A percentile compares a stretch with the other conserved stretches of the same genome.
Conservation (phyloP, 2,113 vertebrate genomes). For the Solea solea region DNA sequence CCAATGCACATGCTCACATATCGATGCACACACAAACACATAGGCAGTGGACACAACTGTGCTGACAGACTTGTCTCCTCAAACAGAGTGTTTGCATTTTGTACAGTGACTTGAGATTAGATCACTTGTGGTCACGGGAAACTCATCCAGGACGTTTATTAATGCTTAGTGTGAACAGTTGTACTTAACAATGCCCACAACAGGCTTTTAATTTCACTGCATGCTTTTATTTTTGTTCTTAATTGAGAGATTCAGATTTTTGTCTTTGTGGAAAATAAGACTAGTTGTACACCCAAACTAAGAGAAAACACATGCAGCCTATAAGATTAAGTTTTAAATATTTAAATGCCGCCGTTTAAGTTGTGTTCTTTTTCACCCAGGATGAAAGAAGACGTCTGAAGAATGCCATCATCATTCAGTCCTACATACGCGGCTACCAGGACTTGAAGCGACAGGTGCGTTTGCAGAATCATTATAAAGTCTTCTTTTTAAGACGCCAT, state of each 20-base stretch:
- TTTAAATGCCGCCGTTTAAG: neutral
- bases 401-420: constrained; percentile 97
- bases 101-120: too few species aligned
- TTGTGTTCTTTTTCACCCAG: constrained; percentile 57
- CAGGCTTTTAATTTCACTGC: neutral
- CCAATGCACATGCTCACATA: too few species aligned
- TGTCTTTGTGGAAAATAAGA: neutral
- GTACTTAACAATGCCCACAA: too few species aligned
- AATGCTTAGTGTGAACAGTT: too few species aligned
- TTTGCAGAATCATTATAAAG: neutral
- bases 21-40: too few species aligned
- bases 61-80: too few species aligned
- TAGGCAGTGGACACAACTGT: too few species aligned
- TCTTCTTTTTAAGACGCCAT: neutral
- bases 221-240: neutral
- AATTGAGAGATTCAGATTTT: neutral
- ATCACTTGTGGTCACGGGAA: too few species aligned
- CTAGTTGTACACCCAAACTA: too few species aligned
- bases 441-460: constrained; percentile 94
- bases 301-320: neutral
- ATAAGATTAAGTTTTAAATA: neutral
- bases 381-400: constrained; percentile 96
- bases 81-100: too few species aligned
- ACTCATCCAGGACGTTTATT: too few species aligned
- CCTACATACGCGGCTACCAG: constrained; percentile 93